Evolutionary conservation across 2,888 invertebrate species (phyloP).

Genomic region (Rhyacophila evoluta): DNA sequence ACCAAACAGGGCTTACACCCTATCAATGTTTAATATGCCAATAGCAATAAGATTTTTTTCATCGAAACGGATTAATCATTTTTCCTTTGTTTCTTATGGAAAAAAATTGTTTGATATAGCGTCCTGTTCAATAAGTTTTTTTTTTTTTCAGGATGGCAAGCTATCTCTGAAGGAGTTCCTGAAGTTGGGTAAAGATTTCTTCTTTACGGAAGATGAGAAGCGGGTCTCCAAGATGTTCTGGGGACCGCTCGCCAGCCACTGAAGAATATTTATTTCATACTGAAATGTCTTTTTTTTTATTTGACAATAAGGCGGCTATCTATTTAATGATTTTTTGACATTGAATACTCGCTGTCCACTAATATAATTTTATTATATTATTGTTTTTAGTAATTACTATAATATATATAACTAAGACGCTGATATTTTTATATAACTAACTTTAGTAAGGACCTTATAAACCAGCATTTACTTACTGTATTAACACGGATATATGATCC

Average conservation of each 20-base stretch:
- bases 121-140: no score
- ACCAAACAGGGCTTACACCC: no score
- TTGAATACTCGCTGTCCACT: not conserved
- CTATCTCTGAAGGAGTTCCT: slow-evolving; percentile 83
- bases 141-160: slow-evolving; percentile 74
- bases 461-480: no score
- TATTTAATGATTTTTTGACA: slow-evolving; percentile 4
- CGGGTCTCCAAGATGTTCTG: slow-evolving; percentile 87
- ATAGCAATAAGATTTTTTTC: no score
- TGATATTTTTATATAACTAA: not conserved
- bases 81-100: no score
- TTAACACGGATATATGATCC: no score
- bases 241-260: slow-evolving; percentile 66
- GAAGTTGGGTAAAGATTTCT: slow-evolving; percentile 83
- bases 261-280: slow-evolving; percentile 48
- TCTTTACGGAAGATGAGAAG: slow-evolving; percentile 80
- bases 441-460: no score
- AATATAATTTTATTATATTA: slow-evolving; percentile 19
- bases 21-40: no score
- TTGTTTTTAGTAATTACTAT: not conserved
- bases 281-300: slow-evolving; percentile 45
- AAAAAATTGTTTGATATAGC: no score
- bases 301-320: not conserved
- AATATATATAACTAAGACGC: not conserved
- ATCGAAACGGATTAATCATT: no score